These are phyloP conservation scores for Steatocranus sp. DNA, from an alignment of 2,797 vertebrate genomes.

Conservation along the genomic window DNA sequence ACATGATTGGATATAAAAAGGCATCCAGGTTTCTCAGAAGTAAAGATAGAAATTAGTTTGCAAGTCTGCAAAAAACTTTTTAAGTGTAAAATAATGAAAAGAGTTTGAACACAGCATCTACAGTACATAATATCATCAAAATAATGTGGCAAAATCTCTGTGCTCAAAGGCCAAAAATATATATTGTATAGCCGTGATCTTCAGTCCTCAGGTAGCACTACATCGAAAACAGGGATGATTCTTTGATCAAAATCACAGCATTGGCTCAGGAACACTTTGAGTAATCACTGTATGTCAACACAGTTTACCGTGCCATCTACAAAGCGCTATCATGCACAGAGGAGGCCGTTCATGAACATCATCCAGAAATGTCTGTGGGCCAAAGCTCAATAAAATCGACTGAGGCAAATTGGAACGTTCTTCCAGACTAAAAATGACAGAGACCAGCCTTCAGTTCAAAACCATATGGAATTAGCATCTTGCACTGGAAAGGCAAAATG, in stretches of 20 bases:
- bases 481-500: background rate
- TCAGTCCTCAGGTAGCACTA: background rate
- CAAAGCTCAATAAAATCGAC: background rate
- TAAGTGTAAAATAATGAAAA: background rate
- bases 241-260: background rate
- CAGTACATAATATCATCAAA: background rate
- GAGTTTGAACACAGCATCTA: background rate
- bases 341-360: background rate
- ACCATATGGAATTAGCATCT: background rate
- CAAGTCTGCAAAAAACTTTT: background rate
- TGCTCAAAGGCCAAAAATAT: background rate
- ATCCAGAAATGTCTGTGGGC: background rate
- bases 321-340: fast-evolving
- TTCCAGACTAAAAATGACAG: background rate
- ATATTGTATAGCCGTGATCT: background rate
- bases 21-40: background rate
- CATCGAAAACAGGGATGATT: background rate
- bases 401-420: background rate
- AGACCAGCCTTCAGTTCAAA: background rate
- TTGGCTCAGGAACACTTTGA: background rate
- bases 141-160: background rate
- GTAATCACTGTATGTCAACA: background rate
- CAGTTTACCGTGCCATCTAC: fast-evolving
- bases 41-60: fast-evolving
- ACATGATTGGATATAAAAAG: background rate